These are phyloP conservation scores for Mareca penelope DNA, from an alignment of 2,797 vertebrate genomes.

Conservation along the genomic window DNA sequence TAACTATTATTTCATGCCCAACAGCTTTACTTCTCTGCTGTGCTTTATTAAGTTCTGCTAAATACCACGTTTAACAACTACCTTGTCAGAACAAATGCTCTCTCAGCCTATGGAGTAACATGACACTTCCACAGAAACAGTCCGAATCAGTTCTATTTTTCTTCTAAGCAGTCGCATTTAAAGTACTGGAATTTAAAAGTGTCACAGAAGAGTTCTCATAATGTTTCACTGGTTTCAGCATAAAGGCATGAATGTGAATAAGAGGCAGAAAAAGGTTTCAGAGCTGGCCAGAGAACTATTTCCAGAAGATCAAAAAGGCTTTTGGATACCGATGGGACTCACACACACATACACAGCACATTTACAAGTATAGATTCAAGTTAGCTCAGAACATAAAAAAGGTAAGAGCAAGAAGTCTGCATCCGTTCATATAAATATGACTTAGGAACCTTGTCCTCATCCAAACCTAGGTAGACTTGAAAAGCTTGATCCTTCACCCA, in stretches of 20 bases:
- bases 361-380: background rate
- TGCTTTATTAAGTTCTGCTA: slow-evolving; percentile 37
- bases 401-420: background rate
- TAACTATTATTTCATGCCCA: slow-evolving; percentile 31
- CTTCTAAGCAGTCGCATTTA: background rate
- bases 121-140: background rate
- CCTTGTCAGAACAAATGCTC: slow-evolving; percentile 11
- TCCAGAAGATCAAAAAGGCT: background rate
- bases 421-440: rapidly evolving
- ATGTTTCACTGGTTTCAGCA: background rate
- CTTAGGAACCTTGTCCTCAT: background rate
- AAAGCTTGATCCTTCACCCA: background rate
- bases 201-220: background rate
- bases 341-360: rapidly evolving
- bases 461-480: background rate
- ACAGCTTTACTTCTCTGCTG: slow-evolving; percentile 24
- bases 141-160: background rate
- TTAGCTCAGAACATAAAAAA: background rate
- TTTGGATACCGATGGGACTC: background rate
- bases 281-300: background rate
- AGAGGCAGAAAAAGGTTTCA: background rate
- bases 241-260: background rate
- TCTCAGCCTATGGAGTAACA: background rate
- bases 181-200: background rate
- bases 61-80: background rate